Conservation (phyloP, 2,797 vertebrate species). For the Enteromius afrohamiltoni region DNA sequence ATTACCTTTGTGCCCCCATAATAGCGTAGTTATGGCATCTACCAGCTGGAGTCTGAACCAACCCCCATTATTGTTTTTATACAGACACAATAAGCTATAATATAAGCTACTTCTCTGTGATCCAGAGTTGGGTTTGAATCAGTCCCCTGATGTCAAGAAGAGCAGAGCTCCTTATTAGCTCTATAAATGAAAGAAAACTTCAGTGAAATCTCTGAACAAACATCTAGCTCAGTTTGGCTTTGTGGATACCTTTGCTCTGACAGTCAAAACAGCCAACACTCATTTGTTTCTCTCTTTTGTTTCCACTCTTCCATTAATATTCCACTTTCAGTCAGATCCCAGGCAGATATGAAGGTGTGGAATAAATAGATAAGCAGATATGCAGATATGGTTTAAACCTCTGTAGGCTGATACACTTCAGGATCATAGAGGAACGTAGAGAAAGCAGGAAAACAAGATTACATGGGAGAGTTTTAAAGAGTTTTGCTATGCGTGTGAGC, state of each 20-base stretch:
- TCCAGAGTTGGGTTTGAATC: conserved; percentile 2
- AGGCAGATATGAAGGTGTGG: conserved; percentile 25
- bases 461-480: neutral
- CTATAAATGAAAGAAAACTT: conserved; percentile 37
- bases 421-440: conserved; percentile 4
- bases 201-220: conserved; percentile 20
- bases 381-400: conserved; percentile 7
- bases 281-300: conserved; percentile 28
- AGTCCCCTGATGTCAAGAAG: conserved; percentile 16
- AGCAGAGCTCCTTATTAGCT: conserved; percentile 14
- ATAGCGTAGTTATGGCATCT: conserved; percentile 6
- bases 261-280: conserved; percentile 33
- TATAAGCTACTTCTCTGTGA: conserved; percentile 23
- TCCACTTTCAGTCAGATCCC: conserved; percentile 30
- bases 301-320: conserved; percentile 31
- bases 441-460: conserved; percentile 9
- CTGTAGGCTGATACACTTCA: conserved; percentile 8
- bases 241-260: conserved; percentile 13
- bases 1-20: conserved; percentile 2
- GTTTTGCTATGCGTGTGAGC: neutral
- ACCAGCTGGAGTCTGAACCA: neutral
- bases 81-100: conserved; percentile 16
- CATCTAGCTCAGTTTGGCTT: neutral
- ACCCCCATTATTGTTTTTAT: neutral
- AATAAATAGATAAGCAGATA: conserved; percentile 41